phyloP scores from a whole-genome alignment of 1,140 invertebrate species.

The Pinna nobilis region DNA sequence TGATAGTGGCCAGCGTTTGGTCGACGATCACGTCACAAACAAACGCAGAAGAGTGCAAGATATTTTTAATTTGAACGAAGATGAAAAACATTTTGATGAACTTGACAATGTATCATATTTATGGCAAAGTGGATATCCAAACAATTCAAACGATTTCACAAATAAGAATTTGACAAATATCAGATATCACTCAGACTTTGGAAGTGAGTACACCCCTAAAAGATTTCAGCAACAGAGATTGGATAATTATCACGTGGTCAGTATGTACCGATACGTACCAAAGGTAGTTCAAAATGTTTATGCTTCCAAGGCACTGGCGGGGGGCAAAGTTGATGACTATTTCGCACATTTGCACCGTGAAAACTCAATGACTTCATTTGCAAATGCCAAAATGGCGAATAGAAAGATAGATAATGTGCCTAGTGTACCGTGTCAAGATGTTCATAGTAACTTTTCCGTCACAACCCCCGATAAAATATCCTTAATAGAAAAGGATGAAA shows the following conservation, averaged over 20 bases:
- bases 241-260: conserved; percentile 13
- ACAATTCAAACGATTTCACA: neutral
- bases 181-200: conserved; percentile 18
- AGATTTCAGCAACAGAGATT: neutral
- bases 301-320: conserved; percentile 49
- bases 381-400: neutral
- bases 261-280: conserved; percentile 57
- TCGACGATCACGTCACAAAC: conserved; percentile 9
- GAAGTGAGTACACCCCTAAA: conserved; percentile 30
- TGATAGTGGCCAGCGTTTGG: neutral
- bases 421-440: neutral
- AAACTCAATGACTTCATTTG: conserved; percentile 35
- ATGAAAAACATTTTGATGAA: neutral
- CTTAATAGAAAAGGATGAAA: conserved; percentile 13
- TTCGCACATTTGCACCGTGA: conserved; percentile 37
- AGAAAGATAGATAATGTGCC: conserved; percentile 6
- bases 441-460: conserved; percentile 10
- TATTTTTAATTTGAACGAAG: conserved; percentile 27
- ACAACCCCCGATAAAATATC: conserved; percentile 25
- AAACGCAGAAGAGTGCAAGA: conserved; percentile 40
- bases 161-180: neutral
- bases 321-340: conserved; percentile 50
- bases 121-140: no score
- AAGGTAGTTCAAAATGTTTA: conserved; percentile 49
- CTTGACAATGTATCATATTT: neutral